Evolutionary conservation across 2,113 vertebrate species (phyloP).

Genomic region (Perca schrenkii): DNA sequence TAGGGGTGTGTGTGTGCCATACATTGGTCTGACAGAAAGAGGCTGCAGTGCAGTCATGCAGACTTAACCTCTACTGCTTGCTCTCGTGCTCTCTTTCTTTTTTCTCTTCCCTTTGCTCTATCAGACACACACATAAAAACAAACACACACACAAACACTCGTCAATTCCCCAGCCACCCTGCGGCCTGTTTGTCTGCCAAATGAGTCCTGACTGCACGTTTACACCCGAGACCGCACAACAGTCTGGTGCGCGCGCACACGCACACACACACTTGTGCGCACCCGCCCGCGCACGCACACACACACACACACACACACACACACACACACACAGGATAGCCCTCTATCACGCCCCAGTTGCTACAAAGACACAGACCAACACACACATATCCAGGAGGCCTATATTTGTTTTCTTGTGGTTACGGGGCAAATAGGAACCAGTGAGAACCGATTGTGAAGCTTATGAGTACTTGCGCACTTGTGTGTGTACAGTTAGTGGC

Average conservation of each 20-base stretch:
- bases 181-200: conserved; percentile 85
- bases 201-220: conserved; percentile 84
- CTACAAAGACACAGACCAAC: conserved; percentile 67
- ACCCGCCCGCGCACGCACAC: not conserved
- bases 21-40: conserved; percentile 74
- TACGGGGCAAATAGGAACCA: conserved; percentile 77
- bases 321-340: conserved; percentile 68
- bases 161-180: conserved; percentile 81
- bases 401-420: conserved; percentile 82
- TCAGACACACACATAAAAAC: conserved; percentile 73
- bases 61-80: conserved; percentile 77
- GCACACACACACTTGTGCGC: conserved; percentile 35
- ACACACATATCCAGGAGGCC: conserved; percentile 72
- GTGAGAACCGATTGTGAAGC: conserved; percentile 65
- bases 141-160: conserved; percentile 72
- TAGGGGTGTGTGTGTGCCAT: conserved; percentile 34
- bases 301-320: conserved; percentile 48
- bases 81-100: conserved; percentile 59
- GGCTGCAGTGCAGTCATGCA: conserved; percentile 78
- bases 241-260: conserved; percentile 58
- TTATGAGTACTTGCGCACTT: conserved; percentile 54
- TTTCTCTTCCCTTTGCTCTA: conserved; percentile 69
- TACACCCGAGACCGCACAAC: conserved; percentile 82
- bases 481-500: conserved; percentile 31
- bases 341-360: conserved; percentile 80